A percentile compares a stretch with the other conserved stretches of the same genome.
Evolutionary conservation across 2,113 vertebrate species (phyloP).

Genomic region (Solea senegalensis): DNA sequence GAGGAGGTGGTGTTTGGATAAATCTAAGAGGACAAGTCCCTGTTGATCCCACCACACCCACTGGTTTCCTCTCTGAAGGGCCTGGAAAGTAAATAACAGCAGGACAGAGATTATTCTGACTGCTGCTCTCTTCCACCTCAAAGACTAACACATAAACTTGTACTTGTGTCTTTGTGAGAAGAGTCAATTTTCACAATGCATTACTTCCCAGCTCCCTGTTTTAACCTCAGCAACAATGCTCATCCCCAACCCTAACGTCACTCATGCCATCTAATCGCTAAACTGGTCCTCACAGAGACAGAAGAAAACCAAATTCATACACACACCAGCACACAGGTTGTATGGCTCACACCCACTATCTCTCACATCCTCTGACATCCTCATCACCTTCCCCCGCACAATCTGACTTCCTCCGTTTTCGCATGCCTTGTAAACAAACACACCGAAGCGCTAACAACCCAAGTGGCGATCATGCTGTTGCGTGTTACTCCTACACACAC

Average conservation of each 20-base stretch:
- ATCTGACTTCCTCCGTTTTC: constrained; percentile 69
- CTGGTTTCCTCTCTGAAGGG: constrained; percentile 67
- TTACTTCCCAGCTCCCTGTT: neutral
- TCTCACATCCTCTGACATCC: constrained; percentile 59
- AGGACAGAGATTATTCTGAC: constrained; percentile 61
- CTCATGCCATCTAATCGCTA: neutral
- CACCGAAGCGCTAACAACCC: constrained; percentile 65
- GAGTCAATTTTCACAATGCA: neutral
- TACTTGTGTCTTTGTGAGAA: neutral
- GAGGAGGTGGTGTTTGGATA: constrained; percentile 56
- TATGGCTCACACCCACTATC: constrained; percentile 28
- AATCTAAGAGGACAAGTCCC: constrained; percentile 58
- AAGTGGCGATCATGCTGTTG: constrained; percentile 22
- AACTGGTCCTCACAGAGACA: neutral
- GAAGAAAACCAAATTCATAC: neutral
- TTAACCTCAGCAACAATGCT: neutral
- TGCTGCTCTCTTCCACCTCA: constrained; percentile 34
- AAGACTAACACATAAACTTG: constrained; percentile 32
- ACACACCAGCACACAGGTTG: constrained; percentile 28
- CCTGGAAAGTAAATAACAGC: constrained; percentile 69
- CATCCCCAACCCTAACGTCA: neutral
- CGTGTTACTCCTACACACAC: constrained; percentile 40
- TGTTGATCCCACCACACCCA: constrained; percentile 63
- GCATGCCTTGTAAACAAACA: constrained; percentile 70
- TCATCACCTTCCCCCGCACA: constrained; percentile 71